Conservation (phyloP, 2,888 invertebrate species). For the Melipona beecheii region DNA sequence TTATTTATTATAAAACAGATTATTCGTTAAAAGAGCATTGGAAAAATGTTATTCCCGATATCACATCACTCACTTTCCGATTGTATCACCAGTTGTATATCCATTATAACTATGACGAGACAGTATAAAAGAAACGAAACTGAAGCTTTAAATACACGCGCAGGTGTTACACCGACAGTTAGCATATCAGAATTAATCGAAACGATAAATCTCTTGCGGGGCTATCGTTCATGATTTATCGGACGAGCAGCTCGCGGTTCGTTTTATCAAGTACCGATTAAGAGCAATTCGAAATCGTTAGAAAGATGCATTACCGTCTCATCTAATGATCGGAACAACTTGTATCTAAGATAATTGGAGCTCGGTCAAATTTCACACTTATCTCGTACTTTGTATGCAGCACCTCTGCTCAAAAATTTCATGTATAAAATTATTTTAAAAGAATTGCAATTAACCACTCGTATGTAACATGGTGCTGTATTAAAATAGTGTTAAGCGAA, state of each 20-base stretch:
- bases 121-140: background rate
- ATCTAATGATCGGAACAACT: constrained; percentile 46
- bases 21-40: no score
- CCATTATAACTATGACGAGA: no score
- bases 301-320: constrained; percentile 46
- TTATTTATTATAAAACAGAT: no score
- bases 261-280: constrained; percentile 27
- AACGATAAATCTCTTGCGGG: constrained; percentile 7
- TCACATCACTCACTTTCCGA: no score
- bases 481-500: no score
- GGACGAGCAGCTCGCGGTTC: constrained; percentile 18
- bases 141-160: background rate
- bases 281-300: constrained; percentile 36
- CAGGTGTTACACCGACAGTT: background rate
- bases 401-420: no score
- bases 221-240: constrained; percentile 39
- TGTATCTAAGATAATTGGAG: constrained; percentile 43
- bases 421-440: no score
- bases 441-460: no score
- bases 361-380: constrained; percentile 62
- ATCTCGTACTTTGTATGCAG: constrained; percentile 5
- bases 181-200: constrained; percentile 12
- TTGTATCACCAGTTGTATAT: no score
- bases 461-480: no score
- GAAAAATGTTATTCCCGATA: no score